Base-by-base conservation (phyloP, 2,888 invertebrate genomes). In the Lamproptera curius region DNA sequence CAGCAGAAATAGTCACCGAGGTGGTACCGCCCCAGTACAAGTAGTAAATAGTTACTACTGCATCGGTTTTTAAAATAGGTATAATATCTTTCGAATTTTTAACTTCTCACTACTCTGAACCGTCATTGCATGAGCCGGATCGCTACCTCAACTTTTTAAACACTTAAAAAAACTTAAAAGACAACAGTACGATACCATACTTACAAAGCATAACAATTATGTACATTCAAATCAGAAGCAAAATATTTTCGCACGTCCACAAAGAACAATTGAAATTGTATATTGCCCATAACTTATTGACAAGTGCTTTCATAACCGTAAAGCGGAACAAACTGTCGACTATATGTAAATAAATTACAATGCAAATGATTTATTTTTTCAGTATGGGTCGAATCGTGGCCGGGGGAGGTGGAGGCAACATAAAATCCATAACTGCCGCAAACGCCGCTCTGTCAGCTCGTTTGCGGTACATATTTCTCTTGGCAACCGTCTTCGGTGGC, bases 381-480 rank as follows among this genome's bases (percentile, higher is more conserved):
- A 63, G 63, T 58, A 58, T 57, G 59, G 43, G 46, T 35, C 57
- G 54, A 28, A 46, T 43, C 41, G 45, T 50, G 46, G 35, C 35
- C 38, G 52, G 42, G 13, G 55, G 44, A 36, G 41, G 43, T 39
- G 36, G 37, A 46, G 38, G 44, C 16, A 38, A 31, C 42, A 26
- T 41, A 45, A 28, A 55, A 54, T 50, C 46, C 54, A 17, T 49
- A 57, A 43, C 59, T 59, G 34, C 61, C 10, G 11, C 14, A 16
- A 41, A 15, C 44, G 10, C 28, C 13, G 20, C 31, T 15, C 13
- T 37, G 1, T 31, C 44, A 11, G 40, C 45, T 11, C 49, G 49
- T 9, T 31, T 66, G 38, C 65, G 60, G 31, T 70, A 63, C 51
- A 54, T 70, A 17, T 64, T 75, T 16, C 50, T 71, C 5, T 35